Base-by-base conservation (phyloP, 2,113 vertebrate genomes). In the Epinephelus fuscoguttatus region DNA sequence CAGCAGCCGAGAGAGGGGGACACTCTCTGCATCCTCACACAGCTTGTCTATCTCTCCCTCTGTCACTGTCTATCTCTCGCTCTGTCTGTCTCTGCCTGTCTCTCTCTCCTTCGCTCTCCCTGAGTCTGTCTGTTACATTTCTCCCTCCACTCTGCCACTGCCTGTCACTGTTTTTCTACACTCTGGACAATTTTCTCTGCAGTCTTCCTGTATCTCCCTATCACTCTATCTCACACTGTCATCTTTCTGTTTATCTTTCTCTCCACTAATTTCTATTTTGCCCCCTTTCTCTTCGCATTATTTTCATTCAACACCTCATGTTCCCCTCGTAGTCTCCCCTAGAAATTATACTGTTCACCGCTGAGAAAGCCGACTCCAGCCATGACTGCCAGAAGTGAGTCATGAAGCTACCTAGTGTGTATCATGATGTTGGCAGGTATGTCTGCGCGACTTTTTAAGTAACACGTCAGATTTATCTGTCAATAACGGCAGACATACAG, bases 1-100 rank as follows among this genome's bases (percentile, higher is more conserved):
- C 94, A 93, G 93, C 92, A 92, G 93, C 92, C 91, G 89, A 92
- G 92, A 93, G 93, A 91, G 91, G 92, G 93, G 93, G 94, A 93
- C 92, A 93, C 93, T 90, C 93, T 93, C 91, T 89, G 93, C 93
- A 94, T 94, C 93, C 93, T 93, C 94, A 93, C 91, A 81, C 93
- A 89, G 93, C 92, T 92, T 88, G 91, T 94, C 93, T 93, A 88
- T 94, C 91, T 93, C 92, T 93, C 88, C 79, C 85, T 92, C 89
- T 91, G 91, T 93, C 92, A 88, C 92, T 89, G 89, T 93, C 92
- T 93, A 92, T 93, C 92, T 92, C 91, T 93, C 76, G 62, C 76
- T 75, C 89, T 91, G 84, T 92, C 91, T 93, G 82, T 93, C 90
- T 90, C 82, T 88, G 82, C 84, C 89, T 90, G 88, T 93, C 92